A percentile compares a stretch with the other conserved stretches of the same genome.
Conservation (phyloP, 1,140 invertebrate genomes). For the Micrasema minimum region DNA sequence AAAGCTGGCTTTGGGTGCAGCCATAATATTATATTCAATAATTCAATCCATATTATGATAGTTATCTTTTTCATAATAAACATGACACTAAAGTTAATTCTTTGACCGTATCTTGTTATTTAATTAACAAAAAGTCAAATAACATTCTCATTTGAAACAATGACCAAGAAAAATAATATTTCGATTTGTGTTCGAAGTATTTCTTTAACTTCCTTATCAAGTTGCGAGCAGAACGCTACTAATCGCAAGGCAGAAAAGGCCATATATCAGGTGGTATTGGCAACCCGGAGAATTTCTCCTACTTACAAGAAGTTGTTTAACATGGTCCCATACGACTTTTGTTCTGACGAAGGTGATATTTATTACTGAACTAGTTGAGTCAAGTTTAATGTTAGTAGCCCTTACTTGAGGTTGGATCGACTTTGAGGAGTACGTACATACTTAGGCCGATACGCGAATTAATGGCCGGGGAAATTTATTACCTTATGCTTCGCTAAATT, state of each 20-base stretch:
- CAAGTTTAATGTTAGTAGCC: constrained; percentile 50
- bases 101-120: too few relatives aligned
- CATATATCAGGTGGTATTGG: constrained; percentile 50
- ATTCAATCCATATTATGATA: too few relatives aligned
- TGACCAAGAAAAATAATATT: too few relatives aligned
- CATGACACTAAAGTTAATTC: too few relatives aligned
- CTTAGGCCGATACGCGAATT: constrained; percentile 18
- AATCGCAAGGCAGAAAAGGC: constrained; percentile 30
- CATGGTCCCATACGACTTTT: constrained; percentile 50
- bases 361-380: constrained; percentile 51
- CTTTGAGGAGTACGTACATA: constrained; percentile 27
- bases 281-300: constrained; percentile 45
- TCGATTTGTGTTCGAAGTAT: too few relatives aligned
- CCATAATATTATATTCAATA: too few relatives aligned
- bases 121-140: too few relatives aligned
- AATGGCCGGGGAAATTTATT: constrained; percentile 19
- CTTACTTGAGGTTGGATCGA: constrained; percentile 41
- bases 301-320: constrained; percentile 47
- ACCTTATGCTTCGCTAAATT: constrained; percentile 13
- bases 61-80: too few relatives aligned
- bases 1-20: too few relatives aligned
- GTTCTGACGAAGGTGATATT: constrained; percentile 52
- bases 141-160: too few relatives aligned
- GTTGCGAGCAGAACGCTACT: background rate
- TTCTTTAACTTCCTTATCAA: constrained; percentile 11